Evolutionary conservation across 30 jellyfish, hydroid and myxozoan genomes (phyloP).

Genomic region (Hydractinia symbiolongicarpus): DNA sequence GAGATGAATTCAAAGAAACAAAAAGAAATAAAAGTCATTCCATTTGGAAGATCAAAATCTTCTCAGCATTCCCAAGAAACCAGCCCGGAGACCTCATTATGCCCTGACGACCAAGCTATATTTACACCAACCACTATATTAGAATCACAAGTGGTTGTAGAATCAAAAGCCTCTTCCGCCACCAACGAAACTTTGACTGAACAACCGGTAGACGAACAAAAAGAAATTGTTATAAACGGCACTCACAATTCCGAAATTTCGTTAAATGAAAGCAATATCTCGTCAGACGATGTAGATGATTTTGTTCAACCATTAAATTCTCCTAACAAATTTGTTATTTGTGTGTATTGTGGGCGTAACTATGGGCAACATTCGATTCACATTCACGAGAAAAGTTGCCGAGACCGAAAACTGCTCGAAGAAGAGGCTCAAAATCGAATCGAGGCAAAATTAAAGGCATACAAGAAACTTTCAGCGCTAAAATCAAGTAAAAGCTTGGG

Average conservation of each 20-base stretch:
- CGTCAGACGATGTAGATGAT: neutral
- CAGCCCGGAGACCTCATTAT: neutral
- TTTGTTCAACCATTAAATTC: neutral
- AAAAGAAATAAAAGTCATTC: conserved; percentile 18
- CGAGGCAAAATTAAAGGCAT: no score
- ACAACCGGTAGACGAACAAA: neutral
- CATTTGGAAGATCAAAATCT: conserved; percentile 35
- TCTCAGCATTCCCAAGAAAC: no score
- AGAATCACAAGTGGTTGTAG: neutral
- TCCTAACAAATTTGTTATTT: neutral
- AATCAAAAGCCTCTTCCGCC: no score
- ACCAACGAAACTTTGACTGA: neutral
- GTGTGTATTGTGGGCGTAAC: conserved; percentile 15
- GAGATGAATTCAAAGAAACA: neutral
- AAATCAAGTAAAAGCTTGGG: no score
- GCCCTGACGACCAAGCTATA: neutral
- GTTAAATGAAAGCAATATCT: neutral
- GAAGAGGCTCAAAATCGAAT: neutral
- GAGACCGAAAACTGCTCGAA: neutral
- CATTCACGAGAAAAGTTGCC: conserved; percentile 41
- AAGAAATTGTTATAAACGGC: neutral
- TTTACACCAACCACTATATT: neutral
- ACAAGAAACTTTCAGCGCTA: no score
- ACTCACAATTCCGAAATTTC: neutral
- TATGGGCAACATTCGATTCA: conserved; percentile 27